phyloP scores from a whole-genome alignment of 2,797 vertebrate species.

The Lepidocolaptes lacrymiger region DNA sequence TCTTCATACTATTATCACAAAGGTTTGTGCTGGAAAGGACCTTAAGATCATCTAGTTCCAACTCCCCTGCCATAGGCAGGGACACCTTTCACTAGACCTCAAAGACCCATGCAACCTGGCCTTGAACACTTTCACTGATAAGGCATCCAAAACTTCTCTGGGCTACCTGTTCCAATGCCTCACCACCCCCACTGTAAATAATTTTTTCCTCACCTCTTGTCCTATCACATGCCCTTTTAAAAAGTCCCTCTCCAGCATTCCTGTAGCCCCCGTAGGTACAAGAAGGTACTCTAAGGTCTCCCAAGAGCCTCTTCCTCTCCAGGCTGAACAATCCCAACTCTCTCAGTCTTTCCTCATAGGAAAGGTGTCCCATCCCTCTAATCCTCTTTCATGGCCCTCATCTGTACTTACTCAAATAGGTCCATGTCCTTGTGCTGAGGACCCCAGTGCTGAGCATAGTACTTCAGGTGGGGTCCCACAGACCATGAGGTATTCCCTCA shows the following conservation, averaged over 20 bases:
- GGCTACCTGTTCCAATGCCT: neutral
- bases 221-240: neutral
- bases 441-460: neutral
- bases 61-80: neutral
- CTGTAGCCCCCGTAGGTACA: neutral
- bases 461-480: neutral
- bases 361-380: neutral
- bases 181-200: neutral
- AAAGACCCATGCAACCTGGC: neutral
- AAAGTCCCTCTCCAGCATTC: neutral
- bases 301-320: neutral
- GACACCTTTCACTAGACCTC: neutral
- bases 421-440: neutral
- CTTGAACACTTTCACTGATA: neutral
- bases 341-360: neutral
- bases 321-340: neutral
- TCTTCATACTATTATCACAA: neutral
- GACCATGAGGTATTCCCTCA: neutral
- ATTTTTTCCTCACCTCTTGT: neutral
- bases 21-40: neutral
- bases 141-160: neutral
- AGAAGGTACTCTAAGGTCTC: neutral
- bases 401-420: neutral
- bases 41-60: neutral
- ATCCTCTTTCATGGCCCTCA: neutral